Evolutionary conservation across 2,113 vertebrate genomes (phyloP).

Genomic region (Xyrauchen texanus): DNA sequence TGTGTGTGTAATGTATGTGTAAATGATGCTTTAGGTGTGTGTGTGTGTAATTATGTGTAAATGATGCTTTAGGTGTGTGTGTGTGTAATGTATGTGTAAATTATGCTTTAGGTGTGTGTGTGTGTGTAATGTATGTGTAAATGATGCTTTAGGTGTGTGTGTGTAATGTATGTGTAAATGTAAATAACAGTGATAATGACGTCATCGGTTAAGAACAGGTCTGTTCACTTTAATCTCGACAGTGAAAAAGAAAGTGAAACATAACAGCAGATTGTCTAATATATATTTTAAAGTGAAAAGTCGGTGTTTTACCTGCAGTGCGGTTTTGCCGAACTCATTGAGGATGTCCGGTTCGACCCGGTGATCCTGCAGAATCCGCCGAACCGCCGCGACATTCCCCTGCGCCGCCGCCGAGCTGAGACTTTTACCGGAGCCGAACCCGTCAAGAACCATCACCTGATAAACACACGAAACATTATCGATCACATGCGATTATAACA

Average conservation of each 20-base stretch:
- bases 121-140: too few species aligned
- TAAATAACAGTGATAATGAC: too few species aligned
- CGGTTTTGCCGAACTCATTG: constrained; percentile 85
- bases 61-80: too few species aligned
- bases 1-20: too few species aligned
- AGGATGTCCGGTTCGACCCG: constrained; percentile 79
- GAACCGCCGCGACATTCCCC: constrained; percentile 79
- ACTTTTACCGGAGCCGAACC: constrained; percentile 79
- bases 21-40: too few species aligned
- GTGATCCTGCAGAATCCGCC: constrained; percentile 80
- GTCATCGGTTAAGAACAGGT: neutral
- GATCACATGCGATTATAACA: neutral
- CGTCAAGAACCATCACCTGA: constrained; percentile 78
- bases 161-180: too few species aligned
- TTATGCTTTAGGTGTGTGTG: too few species aligned
- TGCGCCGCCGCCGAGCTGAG: constrained; percentile 82
- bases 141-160: too few species aligned
- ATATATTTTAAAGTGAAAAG: too few species aligned
- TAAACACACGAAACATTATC: constrained; percentile 60
- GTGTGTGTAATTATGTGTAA: too few species aligned
- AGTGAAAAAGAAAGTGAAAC: neutral
- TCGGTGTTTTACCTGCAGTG: constrained; percentile 79
- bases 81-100: too few species aligned
- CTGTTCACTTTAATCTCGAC: neutral
- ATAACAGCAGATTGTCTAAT: neutral